Evolutionary conservation across 2,888 invertebrate genomes (phyloP).

Genomic region (Chrysolina oricalcia): DNA sequence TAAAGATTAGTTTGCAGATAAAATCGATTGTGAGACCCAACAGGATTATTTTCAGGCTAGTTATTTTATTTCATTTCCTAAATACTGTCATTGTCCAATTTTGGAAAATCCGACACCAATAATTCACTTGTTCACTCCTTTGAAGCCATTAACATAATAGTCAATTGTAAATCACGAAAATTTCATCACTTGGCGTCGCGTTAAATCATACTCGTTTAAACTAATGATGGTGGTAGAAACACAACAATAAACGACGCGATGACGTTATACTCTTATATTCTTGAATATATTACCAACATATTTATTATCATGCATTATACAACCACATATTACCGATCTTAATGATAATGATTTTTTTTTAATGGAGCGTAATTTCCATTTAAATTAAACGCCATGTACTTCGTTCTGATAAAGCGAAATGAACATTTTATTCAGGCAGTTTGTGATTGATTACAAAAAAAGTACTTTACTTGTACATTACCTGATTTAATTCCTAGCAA

Average conservation of each 20-base stretch:
- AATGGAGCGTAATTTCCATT: conserved; percentile 14
- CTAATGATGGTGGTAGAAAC: conserved; percentile 32
- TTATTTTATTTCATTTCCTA: not conserved
- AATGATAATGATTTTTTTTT: conserved; percentile 14
- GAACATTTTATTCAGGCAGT: not conserved
- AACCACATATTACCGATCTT: not conserved
- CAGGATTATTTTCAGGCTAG: too few species aligned
- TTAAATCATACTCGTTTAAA: conserved; percentile 37
- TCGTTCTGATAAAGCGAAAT: not conserved
- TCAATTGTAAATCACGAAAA: conserved; percentile 24
- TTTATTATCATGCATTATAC: conserved; percentile 11
- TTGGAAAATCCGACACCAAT: not conserved
- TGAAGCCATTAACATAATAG: conserved; percentile 6
- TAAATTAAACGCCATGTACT: not conserved
- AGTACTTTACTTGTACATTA: not conserved
- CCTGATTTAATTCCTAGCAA: too few species aligned
- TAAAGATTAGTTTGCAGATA: too few species aligned
- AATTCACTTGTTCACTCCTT: not conserved
- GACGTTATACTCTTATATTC: not conserved
- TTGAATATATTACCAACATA: conserved; percentile 16
- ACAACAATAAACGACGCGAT: conserved; percentile 12
- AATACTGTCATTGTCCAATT: not conserved
- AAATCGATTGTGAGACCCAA: too few species aligned
- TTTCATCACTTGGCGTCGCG: conserved; percentile 18
- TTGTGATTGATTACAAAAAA: not conserved